Base-by-base conservation (phyloP, 2,797 vertebrate species). In the Smutsia temminckii region DNA sequence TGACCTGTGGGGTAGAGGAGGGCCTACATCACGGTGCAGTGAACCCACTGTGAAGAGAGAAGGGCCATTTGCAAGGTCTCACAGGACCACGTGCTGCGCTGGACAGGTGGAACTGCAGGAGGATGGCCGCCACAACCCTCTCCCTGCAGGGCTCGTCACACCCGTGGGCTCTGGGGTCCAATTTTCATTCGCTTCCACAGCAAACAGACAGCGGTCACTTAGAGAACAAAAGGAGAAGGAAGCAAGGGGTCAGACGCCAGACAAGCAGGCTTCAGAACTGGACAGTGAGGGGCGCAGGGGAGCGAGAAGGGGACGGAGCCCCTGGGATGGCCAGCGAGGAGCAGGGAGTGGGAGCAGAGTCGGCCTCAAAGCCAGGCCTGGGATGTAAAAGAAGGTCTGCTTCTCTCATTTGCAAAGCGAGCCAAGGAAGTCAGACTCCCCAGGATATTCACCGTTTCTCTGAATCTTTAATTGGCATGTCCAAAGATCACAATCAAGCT, bases 401-500 rank as follows among this genome's bases (percentile, higher is more conserved):
- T 66, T 57, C 9, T 75, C 14, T 96, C 37, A 75, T 93, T 80
- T 85, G 32, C 59, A 87, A 85, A 87, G 32, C 92, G 92, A 72
- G 37, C 16, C 1, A 0, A 42, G 51, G n/a, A 83, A 95, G 51
- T 75, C 20, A 34, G 34, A 83, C 40, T 85, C n/a, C 29, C 88
- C 14, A 27, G 42, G 51, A 14, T 55, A 55, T 34, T 93, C 59
- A 95, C 71, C 96, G 83, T 87, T 77, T 89, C 63, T 92, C 86
- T 87, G 89, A 51, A 85, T 84, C 7, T 71, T 95, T 98, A 97
- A 90, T 42, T 96, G 51, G 11, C 17, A 17, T 51, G 92, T 87
- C 71, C 90, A 92, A 96, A 80, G 40, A 95, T 92, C 93, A 95
- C 34, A 10, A 90, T 95, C 85, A 95, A 91, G 11, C 16, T 95